Evolutionary conservation across 2,888 invertebrate species (phyloP), one percentile per base, ranked within the genome.

Genomic region (Cheilosia soror): DNA sequence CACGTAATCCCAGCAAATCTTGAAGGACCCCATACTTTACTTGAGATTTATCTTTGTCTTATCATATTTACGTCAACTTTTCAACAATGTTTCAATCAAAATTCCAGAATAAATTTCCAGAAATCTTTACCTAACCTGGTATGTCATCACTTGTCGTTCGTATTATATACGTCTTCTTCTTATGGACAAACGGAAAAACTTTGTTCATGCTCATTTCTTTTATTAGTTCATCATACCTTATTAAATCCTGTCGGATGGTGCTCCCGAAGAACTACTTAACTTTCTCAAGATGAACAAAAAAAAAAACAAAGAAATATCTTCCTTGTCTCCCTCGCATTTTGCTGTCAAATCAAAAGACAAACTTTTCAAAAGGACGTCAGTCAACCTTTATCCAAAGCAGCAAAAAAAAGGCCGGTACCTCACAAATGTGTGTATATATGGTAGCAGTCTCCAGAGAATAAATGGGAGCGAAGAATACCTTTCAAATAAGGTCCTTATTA

Each of bases 171-270:
- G 49, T 9, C 5, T 27, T 27, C 58, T 11, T 65, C 71, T 77
- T 77, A 71, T 71, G 71, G 71, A 57, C 57, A 69, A 5, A 20
- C 42, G 11, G 7, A 40, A 58, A 25, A 84, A 63, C 37, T 84
- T 79, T 51, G 58, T 37, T 31, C 53, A 58, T 51, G 37, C 63
- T 53, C 58, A 65, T 66, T 75, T 79, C 71, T 73, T 65, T 84
- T 55, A 79, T 65, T 65, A 75, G 79, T 71, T 79, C 79, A 75
- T 84, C 71, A 71, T 65, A 63, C 49, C 63, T 78, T 71, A 69
- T 71, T 71, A 78, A 71, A 71, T 78, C 65, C 63, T 71, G 63
- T 58, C 78, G 58, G 77, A 20, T 66, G 20, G 20, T 20, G 40
- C 76, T 53, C 20, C 42, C n/a, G 11, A 33, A 58, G 40, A 68